phyloP scores from a whole-genome alignment of 2,113 vertebrate species.

The Siniperca chuatsi region DNA sequence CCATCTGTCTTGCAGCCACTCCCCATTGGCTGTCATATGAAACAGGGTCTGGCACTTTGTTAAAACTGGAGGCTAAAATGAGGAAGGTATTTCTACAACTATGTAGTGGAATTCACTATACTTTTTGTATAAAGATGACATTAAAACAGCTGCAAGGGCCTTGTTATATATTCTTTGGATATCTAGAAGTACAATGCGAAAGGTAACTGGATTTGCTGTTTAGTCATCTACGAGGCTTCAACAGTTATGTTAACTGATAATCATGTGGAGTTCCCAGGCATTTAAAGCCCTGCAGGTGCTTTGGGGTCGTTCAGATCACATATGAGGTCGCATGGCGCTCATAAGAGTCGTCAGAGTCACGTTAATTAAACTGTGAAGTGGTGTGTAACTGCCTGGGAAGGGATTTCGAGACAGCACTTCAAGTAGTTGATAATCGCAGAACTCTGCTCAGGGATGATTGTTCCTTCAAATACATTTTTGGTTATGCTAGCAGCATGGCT shows the following conservation, averaged over 20 bases:
- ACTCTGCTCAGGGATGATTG: background rate
- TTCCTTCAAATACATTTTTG: slow-evolving; percentile 16
- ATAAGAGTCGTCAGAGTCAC: slow-evolving; percentile 50
- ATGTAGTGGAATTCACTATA: background rate
- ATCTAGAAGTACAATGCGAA: background rate
- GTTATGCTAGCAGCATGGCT: background rate
- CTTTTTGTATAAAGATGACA: background rate
- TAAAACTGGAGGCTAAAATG: slow-evolving; percentile 39
- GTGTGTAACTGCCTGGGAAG: slow-evolving; percentile 37
- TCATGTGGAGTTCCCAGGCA: slow-evolving; percentile 12
- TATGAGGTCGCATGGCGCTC: slow-evolving; percentile 48
- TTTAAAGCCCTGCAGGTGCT: slow-evolving; percentile 52
- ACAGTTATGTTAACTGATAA: slow-evolving; percentile 8
- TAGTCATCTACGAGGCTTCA: slow-evolving; percentile 6
- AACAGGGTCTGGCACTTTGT: slow-evolving; percentile 49
- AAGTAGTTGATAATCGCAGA: slow-evolving; percentile 26
- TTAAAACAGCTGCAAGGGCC: background rate
- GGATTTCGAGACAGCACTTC: slow-evolving; percentile 38
- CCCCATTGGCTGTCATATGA: slow-evolving; percentile 54
- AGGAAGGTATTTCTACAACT: slow-evolving; percentile 1
- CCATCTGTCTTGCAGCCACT: slow-evolving; percentile 64
- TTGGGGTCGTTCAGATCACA: slow-evolving; percentile 34
- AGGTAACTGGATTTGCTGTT: background rate
- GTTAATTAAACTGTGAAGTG: slow-evolving; percentile 65
- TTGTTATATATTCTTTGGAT: background rate